Percentiles rank a stretch among this genome's conserved stretches.
phyloP scores from a whole-genome alignment of 2,113 vertebrate genomes.

The Crotalus viridis region DNA sequence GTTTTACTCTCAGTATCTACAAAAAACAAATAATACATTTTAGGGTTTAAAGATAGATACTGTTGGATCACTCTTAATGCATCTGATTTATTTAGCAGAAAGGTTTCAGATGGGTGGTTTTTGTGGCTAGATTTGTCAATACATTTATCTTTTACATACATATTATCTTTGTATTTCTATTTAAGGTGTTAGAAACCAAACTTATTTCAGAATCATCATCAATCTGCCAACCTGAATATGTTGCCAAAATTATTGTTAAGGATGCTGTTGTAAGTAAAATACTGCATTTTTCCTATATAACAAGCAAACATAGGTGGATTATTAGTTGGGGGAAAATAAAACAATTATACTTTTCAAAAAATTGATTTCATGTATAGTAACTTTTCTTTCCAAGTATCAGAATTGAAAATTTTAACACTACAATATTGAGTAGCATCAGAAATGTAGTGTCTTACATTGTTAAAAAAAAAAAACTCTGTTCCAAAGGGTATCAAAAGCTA shows the following conservation, averaged over 20 bases:
- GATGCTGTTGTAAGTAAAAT: conserved; percentile 87
- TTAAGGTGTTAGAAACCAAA: conserved; percentile 90
- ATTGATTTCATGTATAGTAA: neutral
- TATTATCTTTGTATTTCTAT: conserved; percentile 23
- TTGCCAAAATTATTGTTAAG: conserved; percentile 90
- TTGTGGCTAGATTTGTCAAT: neutral
- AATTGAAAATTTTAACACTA: neutral
- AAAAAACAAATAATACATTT: neutral
- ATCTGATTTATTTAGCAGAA: neutral
- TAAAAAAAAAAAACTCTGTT: neutral
- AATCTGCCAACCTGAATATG: conserved; percentile 91
- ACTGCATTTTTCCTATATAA: neutral
- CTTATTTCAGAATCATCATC: conserved; percentile 92
- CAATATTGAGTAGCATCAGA: neutral
- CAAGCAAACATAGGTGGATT: neutral
- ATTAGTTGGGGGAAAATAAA: neutral
- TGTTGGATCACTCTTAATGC: neutral
- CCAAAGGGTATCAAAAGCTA: neutral
- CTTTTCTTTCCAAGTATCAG: neutral
- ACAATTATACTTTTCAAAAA: neutral
- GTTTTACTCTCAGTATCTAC: neutral
- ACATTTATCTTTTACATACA: neutral
- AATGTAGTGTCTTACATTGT: neutral
- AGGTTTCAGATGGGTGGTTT: neutral
- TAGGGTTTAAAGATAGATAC: neutral